phyloP scores from a whole-genome alignment of 2,113 vertebrate species.

The Gadus macrocephalus region DNA sequence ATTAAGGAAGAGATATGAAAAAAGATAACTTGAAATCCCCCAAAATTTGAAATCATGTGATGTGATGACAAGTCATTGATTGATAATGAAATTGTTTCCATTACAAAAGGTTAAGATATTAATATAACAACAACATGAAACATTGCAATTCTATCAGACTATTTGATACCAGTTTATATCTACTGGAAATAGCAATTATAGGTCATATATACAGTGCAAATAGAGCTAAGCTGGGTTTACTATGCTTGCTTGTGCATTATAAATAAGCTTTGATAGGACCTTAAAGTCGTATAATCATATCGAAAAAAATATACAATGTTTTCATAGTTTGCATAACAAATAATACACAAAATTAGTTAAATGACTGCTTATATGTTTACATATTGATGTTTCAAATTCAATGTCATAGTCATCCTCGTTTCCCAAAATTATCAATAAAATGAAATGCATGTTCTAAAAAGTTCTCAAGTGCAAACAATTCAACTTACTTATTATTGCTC shows the following conservation, averaged over 20 bases:
- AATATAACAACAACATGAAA: slow-evolving; percentile 41
- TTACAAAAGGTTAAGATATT: slow-evolving; percentile 46
- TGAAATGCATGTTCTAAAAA: too few species aligned
- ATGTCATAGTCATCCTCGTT: neutral
- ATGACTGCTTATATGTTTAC: slow-evolving; percentile 50
- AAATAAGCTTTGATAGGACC: slow-evolving; percentile 61
- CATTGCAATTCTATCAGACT: slow-evolving; percentile 45
- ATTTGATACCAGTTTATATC: slow-evolving; percentile 45
- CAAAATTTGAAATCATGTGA: too few species aligned
- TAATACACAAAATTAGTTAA: slow-evolving; percentile 16
- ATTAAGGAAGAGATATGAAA: slow-evolving; percentile 44
- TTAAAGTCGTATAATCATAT: slow-evolving; percentile 42
- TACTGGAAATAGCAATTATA: slow-evolving; percentile 41
- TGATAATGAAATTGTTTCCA: slow-evolving; percentile 12
- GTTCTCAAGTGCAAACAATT: neutral
- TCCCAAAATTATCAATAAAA: too few species aligned
- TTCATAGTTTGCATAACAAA: slow-evolving; percentile 38
- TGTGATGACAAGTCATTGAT: neutral
- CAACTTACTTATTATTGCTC: neutral
- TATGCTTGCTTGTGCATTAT: slow-evolving; percentile 62
- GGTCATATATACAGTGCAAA: slow-evolving; percentile 67
- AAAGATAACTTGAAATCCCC: slow-evolving; percentile 1
- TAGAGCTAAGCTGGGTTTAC: slow-evolving; percentile 65
- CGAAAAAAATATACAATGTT: slow-evolving; percentile 43
- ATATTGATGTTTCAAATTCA: slow-evolving; percentile 34